Evolutionary conservation across 1,140 invertebrate species (phyloP), one percentile per base, ranked within the genome.

Genomic region (Leptestheria dahalacensis): DNA sequence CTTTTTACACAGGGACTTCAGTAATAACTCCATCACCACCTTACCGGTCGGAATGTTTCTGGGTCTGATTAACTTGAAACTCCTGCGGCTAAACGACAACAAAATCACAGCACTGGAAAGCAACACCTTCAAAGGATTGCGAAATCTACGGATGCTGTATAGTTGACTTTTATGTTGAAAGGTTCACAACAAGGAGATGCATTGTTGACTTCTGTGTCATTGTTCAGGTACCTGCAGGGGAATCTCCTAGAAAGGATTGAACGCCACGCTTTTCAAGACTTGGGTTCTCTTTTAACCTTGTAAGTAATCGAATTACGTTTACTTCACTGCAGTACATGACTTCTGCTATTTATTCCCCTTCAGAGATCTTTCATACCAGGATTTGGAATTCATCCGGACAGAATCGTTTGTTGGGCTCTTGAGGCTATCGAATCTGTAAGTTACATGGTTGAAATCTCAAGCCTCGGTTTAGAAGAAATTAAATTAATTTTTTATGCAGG

Each of bases 81-180:
- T 69, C 10, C 62, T 74, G n/a, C 67, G 73, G 65, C 63, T 74
- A 11, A 65, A 67, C 33, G 63, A 72, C 48, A 74, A 74, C 59
- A 9, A 55, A 4, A 67, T 74, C 15, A 63, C 62, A 1, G 25
- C 50, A 12, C 57, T 74, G 3, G 29, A 64, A 46, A 66, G 67
- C 50, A 59, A 66, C 47, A 64, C 23, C 10, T 61, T 61, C 33
- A 10, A 48, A 3, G 60, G 60, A 6, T 3, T 61, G 10, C 15
- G 60, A 23, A 48, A 50, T 61, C 46, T 61, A 12, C 60, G 24
- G 21, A 47, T 48, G 3, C 23, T 61, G 60, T 61, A 61, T n/a
- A n/a, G n/a, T n/a, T n/a, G n/a, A n/a, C n/a, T 9, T 15, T 41
- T 41, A 41, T 9, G 33, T 15, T 41, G 33, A 41, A 41, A 33